Percentiles rank a stretch among this genome's conserved stretches.
Evolutionary conservation across 2,113 vertebrate species (phyloP).

Genomic region (Pterocles gutturalis): DNA sequence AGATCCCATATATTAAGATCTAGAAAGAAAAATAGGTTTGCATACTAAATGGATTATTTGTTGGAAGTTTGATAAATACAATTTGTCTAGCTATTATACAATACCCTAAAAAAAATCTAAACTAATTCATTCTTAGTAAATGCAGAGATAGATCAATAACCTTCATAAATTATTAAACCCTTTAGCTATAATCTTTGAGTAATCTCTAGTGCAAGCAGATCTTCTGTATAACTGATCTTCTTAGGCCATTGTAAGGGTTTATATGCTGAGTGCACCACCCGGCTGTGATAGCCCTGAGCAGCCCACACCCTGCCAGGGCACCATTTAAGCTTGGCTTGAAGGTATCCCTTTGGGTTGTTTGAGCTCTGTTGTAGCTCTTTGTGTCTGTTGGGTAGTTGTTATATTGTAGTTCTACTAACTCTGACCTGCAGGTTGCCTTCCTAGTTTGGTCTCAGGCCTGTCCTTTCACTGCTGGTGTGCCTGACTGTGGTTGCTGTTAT

Average conservation of each 20-base stretch:
- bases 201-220: fast-evolving
- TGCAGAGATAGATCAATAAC: fast-evolving
- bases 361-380: fast-evolving
- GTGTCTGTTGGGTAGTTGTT: fast-evolving
- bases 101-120: neutral
- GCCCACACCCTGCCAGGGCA: neutral
- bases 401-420: fast-evolving
- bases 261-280: neutral
- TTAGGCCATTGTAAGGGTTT: fast-evolving
- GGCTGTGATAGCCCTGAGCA: neutral
- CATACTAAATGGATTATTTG: fast-evolving
- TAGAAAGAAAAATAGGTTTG: neutral
- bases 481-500: fast-evolving
- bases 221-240: fast-evolving
- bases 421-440: fast-evolving
- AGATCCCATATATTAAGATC: fast-evolving
- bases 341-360: fast-evolving
- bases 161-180: fast-evolving
- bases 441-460: fast-evolving
- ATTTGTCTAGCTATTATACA: fast-evolving
- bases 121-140: fast-evolving
- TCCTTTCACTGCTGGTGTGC: fast-evolving
- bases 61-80: fast-evolving
- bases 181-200: fast-evolving
- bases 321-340: neutral